phyloP scores from a whole-genome alignment of 1,140 invertebrate species.

The Drosophila subpulchrella region DNA sequence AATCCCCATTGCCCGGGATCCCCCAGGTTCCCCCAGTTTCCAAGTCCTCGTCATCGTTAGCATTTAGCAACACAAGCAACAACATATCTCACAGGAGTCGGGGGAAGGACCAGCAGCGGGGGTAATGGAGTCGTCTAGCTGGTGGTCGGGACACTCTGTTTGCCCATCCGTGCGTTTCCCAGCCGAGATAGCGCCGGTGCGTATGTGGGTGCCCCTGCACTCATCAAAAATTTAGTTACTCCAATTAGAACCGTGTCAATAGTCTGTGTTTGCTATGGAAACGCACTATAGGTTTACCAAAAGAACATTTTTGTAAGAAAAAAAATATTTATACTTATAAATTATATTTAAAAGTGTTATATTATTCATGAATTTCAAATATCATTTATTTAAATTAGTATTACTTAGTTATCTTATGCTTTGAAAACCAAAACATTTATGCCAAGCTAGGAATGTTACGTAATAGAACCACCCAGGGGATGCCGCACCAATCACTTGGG shows the following conservation, averaged over 20 bases:
- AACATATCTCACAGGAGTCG: constrained; percentile 66
- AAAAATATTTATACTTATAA: no score
- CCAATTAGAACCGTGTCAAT: neutral
- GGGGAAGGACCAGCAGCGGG: constrained; percentile 1
- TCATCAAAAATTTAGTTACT: neutral
- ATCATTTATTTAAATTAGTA: no score
- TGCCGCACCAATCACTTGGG: no score
- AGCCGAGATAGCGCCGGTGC: constrained; percentile 50
- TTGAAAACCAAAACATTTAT: no score
- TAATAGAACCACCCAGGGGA: no score
- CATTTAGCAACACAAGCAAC: constrained; percentile 70
- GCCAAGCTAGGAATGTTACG: no score
- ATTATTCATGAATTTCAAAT: no score
- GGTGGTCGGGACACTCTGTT: constrained; percentile 15
- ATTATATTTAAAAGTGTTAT: no score
- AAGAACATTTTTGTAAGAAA: no score
- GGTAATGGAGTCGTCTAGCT: constrained; percentile 16
- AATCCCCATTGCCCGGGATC: neutral
- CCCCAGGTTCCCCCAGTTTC: neutral
- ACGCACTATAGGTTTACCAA: no score
- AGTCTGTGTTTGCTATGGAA: neutral
- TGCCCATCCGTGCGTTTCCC: constrained; percentile 55
- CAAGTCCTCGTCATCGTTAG: constrained; percentile 41
- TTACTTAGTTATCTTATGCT: no score
- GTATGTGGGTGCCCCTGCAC: constrained; percentile 29